These are phyloP conservation scores for Barbus barbus DNA, from an alignment of 2,113 vertebrate genomes.

Conservation along the genomic window DNA sequence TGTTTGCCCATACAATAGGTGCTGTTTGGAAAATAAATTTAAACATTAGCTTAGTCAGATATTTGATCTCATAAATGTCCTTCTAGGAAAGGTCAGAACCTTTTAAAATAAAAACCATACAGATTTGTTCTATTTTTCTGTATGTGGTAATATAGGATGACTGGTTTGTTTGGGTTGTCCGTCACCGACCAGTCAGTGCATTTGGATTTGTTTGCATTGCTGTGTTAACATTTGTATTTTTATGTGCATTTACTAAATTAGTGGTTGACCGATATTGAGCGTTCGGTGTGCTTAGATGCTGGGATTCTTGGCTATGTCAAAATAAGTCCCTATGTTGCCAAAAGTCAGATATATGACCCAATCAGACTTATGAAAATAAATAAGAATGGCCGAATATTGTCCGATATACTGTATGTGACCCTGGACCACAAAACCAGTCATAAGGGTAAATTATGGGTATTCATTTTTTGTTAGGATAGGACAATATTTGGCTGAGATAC, in stretches of 20 bases:
- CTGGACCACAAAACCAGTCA: too few species aligned
- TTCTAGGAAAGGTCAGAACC: background rate
- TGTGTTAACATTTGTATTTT: background rate
- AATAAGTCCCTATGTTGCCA: too few species aligned
- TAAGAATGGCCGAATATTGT: too few species aligned
- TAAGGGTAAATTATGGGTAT: too few species aligned
- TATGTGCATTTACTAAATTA: background rate
- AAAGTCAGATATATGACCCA: too few species aligned
- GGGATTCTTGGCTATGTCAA: too few species aligned
- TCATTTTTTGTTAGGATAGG: too few species aligned
- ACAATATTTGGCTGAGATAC: too few species aligned
- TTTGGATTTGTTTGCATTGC: background rate
- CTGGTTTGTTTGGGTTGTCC: background rate
- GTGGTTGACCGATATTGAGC: background rate
- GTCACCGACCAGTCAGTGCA: background rate
- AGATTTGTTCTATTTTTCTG: background rate
- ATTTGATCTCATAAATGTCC: background rate
- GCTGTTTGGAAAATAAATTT: slow-evolving; percentile 21
- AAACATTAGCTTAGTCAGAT: background rate
- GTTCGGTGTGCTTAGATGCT: background rate
- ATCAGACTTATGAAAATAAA: too few species aligned
- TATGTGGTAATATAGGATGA: background rate
- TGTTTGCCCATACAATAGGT: background rate
- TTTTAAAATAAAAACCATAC: background rate
- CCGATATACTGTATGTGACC: too few species aligned